These are phyloP conservation scores for Drosophila helvetica DNA, from an alignment of 2,888 invertebrate genomes.

Conservation along the genomic window DNA sequence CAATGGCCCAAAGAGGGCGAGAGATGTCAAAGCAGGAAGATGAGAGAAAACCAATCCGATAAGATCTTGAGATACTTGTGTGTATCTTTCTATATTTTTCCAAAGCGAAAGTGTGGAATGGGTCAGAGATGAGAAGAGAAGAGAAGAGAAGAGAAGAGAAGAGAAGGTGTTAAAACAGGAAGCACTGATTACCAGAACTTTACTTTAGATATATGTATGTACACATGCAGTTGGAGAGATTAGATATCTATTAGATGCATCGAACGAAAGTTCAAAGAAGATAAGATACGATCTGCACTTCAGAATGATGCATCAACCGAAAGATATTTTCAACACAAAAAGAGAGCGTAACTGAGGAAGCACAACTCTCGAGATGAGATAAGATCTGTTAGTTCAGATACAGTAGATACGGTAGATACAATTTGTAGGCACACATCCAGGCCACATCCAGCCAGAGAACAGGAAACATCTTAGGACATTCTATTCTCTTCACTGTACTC, in stretches of 20 bases:
- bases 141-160: too few species aligned
- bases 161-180: slow-evolving; percentile 36
- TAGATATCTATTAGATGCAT: background rate
- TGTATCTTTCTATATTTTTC: too few species aligned
- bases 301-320: background rate
- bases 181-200: slow-evolving; percentile 32
- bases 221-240: too few species aligned
- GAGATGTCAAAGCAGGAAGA: background rate
- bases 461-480: slow-evolving; percentile 17
- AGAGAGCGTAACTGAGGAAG: background rate
- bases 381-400: background rate
- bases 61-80: background rate
- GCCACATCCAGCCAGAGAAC: background rate
- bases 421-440: too few species aligned
- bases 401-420: too few species aligned
- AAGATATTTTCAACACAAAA: background rate
- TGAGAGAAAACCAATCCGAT: background rate
- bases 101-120: slow-evolving; percentile 9
- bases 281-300: slow-evolving; percentile 33
- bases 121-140: slow-evolving; percentile 11
- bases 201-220: background rate
- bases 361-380: background rate
- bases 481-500: slow-evolving; percentile 6
- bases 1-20: background rate
- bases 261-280: slow-evolving; percentile 33